Conservation (phyloP, 2,797 vertebrate species). For the Clarias laeviceps region DNA sequence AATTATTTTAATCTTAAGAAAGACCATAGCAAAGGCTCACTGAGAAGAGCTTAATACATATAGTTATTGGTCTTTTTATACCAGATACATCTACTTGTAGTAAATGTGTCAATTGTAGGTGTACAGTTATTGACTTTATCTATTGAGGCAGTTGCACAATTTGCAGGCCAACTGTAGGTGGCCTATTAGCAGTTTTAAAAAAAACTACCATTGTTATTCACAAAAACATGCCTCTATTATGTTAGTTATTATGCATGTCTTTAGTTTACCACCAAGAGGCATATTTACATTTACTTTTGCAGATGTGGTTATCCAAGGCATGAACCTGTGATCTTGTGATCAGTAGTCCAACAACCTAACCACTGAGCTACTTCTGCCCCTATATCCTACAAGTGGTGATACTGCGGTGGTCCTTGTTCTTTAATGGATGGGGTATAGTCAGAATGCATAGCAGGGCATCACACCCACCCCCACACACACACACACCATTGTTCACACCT, state of each 20-base stretch:
- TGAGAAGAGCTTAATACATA: background rate
- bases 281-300: background rate
- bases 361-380: too few relatives aligned
- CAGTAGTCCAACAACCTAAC: too few relatives aligned
- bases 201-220: background rate
- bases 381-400: background rate
- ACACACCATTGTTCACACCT: background rate
- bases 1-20: slow-evolving; percentile 10
- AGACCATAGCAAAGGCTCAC: background rate
- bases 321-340: too few relatives aligned
- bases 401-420: background rate
- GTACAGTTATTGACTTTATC: background rate
- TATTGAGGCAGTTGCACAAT: background rate
- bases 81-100: background rate
- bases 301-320: too few relatives aligned
- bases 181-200: background rate
- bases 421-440: background rate
- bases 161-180: background rate
- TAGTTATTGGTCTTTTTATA: background rate
- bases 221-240: background rate
- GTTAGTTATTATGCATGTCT: background rate
- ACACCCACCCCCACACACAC: too few relatives aligned
- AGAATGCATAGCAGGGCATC: background rate
- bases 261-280: background rate
- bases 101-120: too few relatives aligned